Evolutionary conservation across 2,797 vertebrate genomes (phyloP).

Genomic region (Poecile montanus): DNA sequence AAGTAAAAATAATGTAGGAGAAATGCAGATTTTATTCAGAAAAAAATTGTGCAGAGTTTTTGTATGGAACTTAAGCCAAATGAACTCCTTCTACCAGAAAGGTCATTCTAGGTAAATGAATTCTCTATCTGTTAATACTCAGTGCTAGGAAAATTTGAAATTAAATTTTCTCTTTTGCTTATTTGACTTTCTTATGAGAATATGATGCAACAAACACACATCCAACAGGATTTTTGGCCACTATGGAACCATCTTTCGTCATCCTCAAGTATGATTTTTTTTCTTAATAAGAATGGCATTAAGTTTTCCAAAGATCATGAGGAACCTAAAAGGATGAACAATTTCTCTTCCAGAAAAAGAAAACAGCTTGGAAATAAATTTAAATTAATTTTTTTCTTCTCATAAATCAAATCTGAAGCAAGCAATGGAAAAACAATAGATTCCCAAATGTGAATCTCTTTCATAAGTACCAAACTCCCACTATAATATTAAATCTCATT

Average conservation of each 20-base stretch:
- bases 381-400: constrained; percentile 30
- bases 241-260: constrained; percentile 18
- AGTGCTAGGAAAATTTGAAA: constrained; percentile 38
- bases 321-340: neutral
- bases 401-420: neutral
- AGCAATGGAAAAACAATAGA: constrained; percentile 9
- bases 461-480: constrained; percentile 15
- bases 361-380: constrained; percentile 50
- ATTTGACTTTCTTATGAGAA: constrained; percentile 52
- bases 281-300: neutral
- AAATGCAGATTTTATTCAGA: neutral
- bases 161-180: neutral
- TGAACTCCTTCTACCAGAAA: constrained; percentile 41
- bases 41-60: neutral
- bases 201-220: neutral
- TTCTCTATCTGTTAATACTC: constrained; percentile 46
- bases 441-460: constrained; percentile 40
- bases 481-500: neutral
- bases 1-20: neutral
- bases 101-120: constrained; percentile 33
- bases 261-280: neutral
- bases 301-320: neutral
- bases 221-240: neutral
- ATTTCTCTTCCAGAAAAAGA: constrained; percentile 10
- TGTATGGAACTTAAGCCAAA: neutral